Conservation (phyloP, 2,113 vertebrate genomes). For the Sinocyclocheilus maitianheensis region DNA sequence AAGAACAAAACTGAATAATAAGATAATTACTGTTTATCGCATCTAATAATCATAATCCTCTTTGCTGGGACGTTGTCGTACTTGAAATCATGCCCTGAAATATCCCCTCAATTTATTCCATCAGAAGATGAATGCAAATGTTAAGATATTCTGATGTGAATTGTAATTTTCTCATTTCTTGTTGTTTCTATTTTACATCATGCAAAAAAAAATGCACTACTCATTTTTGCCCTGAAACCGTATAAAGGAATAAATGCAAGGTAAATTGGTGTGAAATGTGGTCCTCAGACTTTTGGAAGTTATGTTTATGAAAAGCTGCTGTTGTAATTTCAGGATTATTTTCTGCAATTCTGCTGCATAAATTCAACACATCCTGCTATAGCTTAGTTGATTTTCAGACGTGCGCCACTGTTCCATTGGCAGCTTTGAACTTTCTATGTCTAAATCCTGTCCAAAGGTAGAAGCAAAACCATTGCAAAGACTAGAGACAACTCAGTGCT, state of each 20-base stretch:
- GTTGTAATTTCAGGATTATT: slow-evolving; percentile 21
- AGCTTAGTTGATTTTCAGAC: background rate
- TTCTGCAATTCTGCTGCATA: background rate
- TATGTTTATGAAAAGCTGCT: slow-evolving; percentile 2
- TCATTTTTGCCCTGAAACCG: slow-evolving; percentile 23
- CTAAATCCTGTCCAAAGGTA: slow-evolving; percentile 14
- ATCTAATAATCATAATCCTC: background rate
- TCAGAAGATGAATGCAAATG: slow-evolving; percentile 31
- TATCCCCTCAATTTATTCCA: background rate
- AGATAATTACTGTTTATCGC: slow-evolving; percentile 9
- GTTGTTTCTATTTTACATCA: slow-evolving; percentile 3
- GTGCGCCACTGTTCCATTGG: background rate
- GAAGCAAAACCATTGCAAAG: slow-evolving; percentile 2
- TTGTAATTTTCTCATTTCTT: slow-evolving; percentile 29
- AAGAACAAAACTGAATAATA: slow-evolving; percentile 20
- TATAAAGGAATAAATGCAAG: slow-evolving; percentile 10
- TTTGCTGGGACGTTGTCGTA: background rate
- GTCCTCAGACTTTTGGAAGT: background rate
- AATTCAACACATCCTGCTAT: background rate
- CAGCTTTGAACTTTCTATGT: slow-evolving; percentile 15
- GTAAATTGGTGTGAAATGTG: slow-evolving; percentile 41
- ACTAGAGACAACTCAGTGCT: slow-evolving; percentile 17
- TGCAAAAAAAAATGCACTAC: slow-evolving; percentile 11
- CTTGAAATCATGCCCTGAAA: background rate
- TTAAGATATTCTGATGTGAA: slow-evolving; percentile 13